These are phyloP conservation scores for Beroe forskalii DNA, from an alignment of 37 sponge, comb jelly and placozoan species.

Conservation along the genomic window DNA sequence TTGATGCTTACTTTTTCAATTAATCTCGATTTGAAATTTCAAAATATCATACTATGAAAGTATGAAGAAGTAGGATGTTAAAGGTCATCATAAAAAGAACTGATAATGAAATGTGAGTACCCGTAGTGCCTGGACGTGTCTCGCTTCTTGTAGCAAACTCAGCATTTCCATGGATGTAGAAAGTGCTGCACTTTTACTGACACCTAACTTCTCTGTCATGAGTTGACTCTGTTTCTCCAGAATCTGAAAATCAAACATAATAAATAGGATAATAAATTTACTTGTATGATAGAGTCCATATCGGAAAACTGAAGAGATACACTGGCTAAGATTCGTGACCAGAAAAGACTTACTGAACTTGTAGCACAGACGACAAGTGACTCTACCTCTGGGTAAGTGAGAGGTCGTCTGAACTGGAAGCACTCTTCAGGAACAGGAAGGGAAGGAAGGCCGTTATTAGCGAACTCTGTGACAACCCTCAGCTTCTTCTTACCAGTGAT, in stretches of 20 bases:
- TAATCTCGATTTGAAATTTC: background rate
- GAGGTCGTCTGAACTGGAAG: background rate
- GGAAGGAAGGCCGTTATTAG: slow-evolving; percentile 37
- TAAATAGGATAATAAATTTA: no score
- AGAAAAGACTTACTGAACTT: no score
- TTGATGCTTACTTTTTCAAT: background rate
- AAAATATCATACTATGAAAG: background rate
- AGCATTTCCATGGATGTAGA: slow-evolving; percentile 24
- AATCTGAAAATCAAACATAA: slow-evolving; percentile 23
- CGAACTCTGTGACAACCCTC: slow-evolving; percentile 23
- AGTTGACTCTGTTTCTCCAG: background rate
- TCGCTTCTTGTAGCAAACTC: slow-evolving; percentile 22
- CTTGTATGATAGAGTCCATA: no score
- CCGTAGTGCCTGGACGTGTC: background rate
- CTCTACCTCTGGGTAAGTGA: slow-evolving; percentile 62
- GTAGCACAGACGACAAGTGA: no score
- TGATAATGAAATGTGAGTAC: background rate
- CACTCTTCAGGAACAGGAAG: slow-evolving; percentile 43
- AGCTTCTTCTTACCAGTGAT: background rate
- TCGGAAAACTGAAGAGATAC: no score
- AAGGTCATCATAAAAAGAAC: background rate
- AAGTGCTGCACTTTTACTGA: background rate
- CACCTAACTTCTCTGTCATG: slow-evolving; percentile 10
- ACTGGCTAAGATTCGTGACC: no score
- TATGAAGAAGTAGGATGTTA: background rate